Evolutionary conservation across 2,888 invertebrate genomes (phyloP).

Genomic region (Microctonus hyperodae): DNA sequence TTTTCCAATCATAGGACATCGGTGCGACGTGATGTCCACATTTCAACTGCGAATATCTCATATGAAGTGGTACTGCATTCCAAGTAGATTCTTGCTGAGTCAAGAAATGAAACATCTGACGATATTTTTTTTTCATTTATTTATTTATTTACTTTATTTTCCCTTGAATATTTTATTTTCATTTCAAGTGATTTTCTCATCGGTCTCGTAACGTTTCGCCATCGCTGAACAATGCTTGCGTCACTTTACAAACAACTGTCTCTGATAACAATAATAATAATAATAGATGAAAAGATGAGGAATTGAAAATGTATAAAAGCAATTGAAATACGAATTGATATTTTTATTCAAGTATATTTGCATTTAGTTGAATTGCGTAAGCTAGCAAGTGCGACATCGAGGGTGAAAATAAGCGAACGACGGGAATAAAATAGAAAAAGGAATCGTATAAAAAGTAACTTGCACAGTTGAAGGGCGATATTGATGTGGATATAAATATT

Average conservation of each 20-base stretch:
- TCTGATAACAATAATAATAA: background rate
- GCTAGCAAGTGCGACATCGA: background rate
- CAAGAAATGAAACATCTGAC: background rate
- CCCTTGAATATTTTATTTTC: conserved; percentile 4
- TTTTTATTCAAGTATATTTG: conserved; percentile 3
- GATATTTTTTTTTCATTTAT: conserved; percentile 22
- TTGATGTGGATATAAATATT: background rate
- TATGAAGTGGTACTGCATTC: background rate
- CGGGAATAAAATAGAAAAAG: conserved; percentile 1
- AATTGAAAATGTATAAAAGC: background rate
- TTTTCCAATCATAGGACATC: conserved; percentile 45
- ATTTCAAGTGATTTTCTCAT: conserved; percentile 11
- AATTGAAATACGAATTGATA: background rate
- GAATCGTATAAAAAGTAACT: background rate
- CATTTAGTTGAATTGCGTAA: background rate
- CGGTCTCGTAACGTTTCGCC: background rate
- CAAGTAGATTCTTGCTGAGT: background rate
- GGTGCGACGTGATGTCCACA: conserved; percentile 20
- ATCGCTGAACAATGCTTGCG: background rate
- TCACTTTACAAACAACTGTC: background rate
- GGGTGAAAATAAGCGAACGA: conserved; percentile 9
- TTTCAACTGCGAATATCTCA: no score
- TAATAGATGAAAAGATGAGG: background rate
- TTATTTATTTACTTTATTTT: conserved; percentile 29
- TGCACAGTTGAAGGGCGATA: background rate